Evolutionary conservation across 1,140 invertebrate species (phyloP), one percentile per base, ranked within the genome.

Genomic region (Aphelenchoides avenae): DNA sequence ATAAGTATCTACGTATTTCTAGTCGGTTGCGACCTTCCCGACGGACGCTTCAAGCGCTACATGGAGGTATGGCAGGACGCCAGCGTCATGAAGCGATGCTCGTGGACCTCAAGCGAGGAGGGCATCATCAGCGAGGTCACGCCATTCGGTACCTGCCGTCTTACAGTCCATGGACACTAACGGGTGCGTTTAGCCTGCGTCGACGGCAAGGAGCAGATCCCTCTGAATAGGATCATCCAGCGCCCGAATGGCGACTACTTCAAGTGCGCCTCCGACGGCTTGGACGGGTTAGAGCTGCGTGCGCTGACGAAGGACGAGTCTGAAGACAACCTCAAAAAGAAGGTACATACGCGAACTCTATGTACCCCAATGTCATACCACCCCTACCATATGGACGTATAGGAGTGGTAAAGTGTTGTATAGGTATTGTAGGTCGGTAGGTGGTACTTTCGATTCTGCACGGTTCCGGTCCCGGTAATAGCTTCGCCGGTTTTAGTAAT

Each of bases 11-110:
- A n/a, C n/a, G n/a, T n/a, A n/a, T n/a, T 64, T 7, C 15, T 5
- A 60, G 57, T 60, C 33, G 57, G 57, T 3, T 60, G 57, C 42
- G 57, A 60, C 34, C 42, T 60, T 30, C 57, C 57, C 15, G 58
- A 62, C 39, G 56, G 56, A 34, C 39, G 43, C n/a, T 60, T 60
- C 40, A 60, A 60, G 41, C 29, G 57, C n/a, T 60, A 61, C 29
- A 41, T 60, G 27, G 61, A 60, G 4, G 41, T 58, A 7, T 60
- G 57, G 57, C 34, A 46, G 1, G 57, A 60, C 41, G 58, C 37
- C 1, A 15, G 37, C 40, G 36, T 18, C 22, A 60, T 60, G 57
- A 60, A 60, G 24, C n/a, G 57, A 26, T 57, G 1, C 13, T 27
- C 57, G 9, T 20, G 39, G 29, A n/a, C n/a, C 27, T 49, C 3